Evolutionary conservation across 92 coral and sea anemone species (phyloP).

Genomic region (Anthopleura xanthogrammica): DNA sequence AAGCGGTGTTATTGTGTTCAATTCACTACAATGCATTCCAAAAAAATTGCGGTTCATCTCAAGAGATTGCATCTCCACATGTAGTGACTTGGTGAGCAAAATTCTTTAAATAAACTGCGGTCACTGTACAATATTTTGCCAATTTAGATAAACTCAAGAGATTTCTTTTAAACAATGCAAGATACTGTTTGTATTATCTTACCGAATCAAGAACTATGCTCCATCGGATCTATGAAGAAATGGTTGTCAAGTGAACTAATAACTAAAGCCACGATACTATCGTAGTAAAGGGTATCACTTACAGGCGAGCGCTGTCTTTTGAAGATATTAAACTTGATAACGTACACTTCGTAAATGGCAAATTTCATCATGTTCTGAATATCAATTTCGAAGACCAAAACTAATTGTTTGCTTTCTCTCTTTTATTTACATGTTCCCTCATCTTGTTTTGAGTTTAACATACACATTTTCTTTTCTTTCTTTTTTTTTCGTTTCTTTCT

Average conservation of each 20-base stretch:
- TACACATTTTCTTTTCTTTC: too few species aligned
- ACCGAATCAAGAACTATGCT: not conserved
- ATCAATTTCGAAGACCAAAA: too few species aligned
- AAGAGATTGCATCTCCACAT: not conserved
- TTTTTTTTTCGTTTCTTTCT: too few species aligned
- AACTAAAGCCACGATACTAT: not conserved
- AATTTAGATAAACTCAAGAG: not conserved
- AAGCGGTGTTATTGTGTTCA: not conserved
- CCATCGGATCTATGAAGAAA: not conserved
- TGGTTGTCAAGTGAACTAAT: not conserved
- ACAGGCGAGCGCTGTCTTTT: too few species aligned
- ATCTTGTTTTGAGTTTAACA: too few species aligned
- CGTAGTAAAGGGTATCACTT: too few species aligned
- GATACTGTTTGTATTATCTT: not conserved
- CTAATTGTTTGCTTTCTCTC: too few species aligned
- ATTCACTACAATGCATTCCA: not conserved
- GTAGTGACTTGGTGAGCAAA: not conserved
- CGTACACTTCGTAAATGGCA: not conserved
- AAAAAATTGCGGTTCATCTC: not conserved
- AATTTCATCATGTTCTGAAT: too few species aligned
- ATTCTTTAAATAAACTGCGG: slow-evolving; percentile 5
- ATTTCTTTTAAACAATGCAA: not conserved
- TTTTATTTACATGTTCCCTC: too few species aligned
- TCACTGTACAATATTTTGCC: not conserved
- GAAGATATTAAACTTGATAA: not conserved